Evolutionary conservation across 2,113 vertebrate species (phyloP).

Genomic region (Phylloscopus whistleri): DNA sequence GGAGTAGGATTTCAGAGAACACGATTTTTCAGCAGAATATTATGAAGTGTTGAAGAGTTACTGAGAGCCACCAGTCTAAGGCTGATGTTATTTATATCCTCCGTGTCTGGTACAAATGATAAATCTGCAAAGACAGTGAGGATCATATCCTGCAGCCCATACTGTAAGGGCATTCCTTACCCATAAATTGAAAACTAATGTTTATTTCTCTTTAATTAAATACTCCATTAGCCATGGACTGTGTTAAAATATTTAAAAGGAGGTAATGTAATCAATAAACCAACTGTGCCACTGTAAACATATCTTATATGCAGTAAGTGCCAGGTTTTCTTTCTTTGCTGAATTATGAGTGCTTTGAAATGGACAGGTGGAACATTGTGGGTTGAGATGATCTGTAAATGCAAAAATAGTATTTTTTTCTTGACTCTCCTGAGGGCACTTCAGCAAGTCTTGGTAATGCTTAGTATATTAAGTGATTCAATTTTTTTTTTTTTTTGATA

Average conservation of each 20-base stretch:
- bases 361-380: background rate
- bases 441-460: background rate
- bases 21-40: slow-evolving; percentile 5
- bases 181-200: background rate
- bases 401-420: background rate
- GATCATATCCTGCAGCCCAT: background rate
- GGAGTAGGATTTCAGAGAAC: background rate
- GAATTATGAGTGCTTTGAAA: background rate
- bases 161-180: background rate
- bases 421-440: background rate
- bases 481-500: background rate
- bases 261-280: background rate
- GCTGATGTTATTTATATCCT: slow-evolving; percentile 35
- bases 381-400: background rate
- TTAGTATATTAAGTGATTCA: background rate
- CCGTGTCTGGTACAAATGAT: background rate
- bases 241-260: slow-evolving; percentile 18
- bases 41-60: background rate
- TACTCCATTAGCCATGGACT: background rate
- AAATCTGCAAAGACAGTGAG: slow-evolving; percentile 9
- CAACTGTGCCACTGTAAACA: background rate
- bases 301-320: background rate
- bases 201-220: slow-evolving; percentile 46
- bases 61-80: background rate
- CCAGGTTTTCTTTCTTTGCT: background rate